Base-by-base conservation (phyloP, 2,113 vertebrate species). In the Gymnogyps californianus region DNA sequence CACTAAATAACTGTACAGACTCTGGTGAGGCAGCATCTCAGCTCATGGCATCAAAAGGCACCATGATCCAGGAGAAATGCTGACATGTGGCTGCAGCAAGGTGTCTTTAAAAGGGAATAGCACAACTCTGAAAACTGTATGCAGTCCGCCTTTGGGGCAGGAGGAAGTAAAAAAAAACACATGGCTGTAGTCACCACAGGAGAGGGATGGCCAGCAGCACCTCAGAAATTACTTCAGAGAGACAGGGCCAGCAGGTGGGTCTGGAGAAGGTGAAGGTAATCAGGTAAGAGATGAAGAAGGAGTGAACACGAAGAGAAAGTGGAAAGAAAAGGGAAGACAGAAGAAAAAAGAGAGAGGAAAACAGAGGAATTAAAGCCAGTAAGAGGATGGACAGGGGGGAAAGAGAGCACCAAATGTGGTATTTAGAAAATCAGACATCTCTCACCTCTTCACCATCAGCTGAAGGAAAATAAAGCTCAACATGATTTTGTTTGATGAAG, bases 401-500 rank as follows among this genome's bases (percentile, higher is more conserved):
- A 83, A 62, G 11, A 51, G 7, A 28, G 3, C 47, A 17, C 31
- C 29, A 54, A 62, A 58, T 21, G 4, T 46, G 7, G 12, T 65
- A 13, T 47, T 51, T 52, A 86, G 65, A 80, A 93, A 88, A 84
- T 76, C 16, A 64, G 25, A 34, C 17, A 59, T 16, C 9, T 71
- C 54, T 57, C 22, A 38, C 76, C 8, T 78, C 61, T 90, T 76
- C 46, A 3, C 9, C 36, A 59, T 65, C 10, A 65, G 17, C 54
- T 52, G 64, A 77, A 92, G 42, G 55, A 83, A 86, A 91, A 69
- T 13, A 86, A 93, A 92, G 10, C 20, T 90, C 32, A 67, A 10
- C 1, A 6, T 13, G 9, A 42, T 86, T 83, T 86, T 16, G 1
- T 75, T 90, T 72, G 32, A 57, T 51, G 10, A 36, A 70, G 47